These are phyloP conservation scores for Sebastes elongatus DNA, from an alignment of 2,797 vertebrate genomes.

Conservation along the genomic window DNA sequence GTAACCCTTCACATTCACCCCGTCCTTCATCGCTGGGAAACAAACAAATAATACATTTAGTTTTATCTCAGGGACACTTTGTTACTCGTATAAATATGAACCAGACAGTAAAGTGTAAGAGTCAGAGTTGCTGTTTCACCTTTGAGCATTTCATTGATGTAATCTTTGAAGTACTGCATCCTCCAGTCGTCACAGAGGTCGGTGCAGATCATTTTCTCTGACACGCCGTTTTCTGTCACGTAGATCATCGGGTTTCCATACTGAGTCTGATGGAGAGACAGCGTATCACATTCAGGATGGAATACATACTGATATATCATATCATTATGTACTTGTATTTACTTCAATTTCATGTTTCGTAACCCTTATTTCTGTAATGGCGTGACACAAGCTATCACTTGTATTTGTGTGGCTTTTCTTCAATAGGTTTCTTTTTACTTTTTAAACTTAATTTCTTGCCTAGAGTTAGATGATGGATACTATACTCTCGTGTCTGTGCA, in stretches of 20 bases:
- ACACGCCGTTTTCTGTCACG: conserved; percentile 91
- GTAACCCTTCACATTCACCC: conserved; percentile 89
- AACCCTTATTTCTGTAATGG: background rate
- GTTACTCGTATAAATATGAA: background rate
- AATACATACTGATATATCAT: too few relatives aligned
- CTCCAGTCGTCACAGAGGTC: conserved; percentile 92
- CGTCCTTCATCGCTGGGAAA: conserved; percentile 89
- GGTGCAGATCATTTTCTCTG: conserved; percentile 85
- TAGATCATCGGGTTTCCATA: conserved; percentile 90
- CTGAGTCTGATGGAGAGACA: conserved; percentile 80
- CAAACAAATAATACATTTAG: background rate
- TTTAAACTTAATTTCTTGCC: background rate
- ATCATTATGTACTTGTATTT: background rate
- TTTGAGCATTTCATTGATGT: conserved; percentile 94
- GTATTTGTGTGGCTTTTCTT: background rate
- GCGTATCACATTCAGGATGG: background rate
- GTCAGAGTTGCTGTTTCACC: conserved; percentile 72
- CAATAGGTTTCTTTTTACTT: background rate
- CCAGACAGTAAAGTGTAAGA: background rate
- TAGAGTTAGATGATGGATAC: background rate
- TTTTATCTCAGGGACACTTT: background rate
- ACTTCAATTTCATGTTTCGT: background rate
- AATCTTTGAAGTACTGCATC: conserved; percentile 89
- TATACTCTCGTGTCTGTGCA: background rate
- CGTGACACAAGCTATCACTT: background rate